Evolutionary conservation across 2,113 vertebrate species (phyloP).

Genomic region (Prinia subflava): DNA sequence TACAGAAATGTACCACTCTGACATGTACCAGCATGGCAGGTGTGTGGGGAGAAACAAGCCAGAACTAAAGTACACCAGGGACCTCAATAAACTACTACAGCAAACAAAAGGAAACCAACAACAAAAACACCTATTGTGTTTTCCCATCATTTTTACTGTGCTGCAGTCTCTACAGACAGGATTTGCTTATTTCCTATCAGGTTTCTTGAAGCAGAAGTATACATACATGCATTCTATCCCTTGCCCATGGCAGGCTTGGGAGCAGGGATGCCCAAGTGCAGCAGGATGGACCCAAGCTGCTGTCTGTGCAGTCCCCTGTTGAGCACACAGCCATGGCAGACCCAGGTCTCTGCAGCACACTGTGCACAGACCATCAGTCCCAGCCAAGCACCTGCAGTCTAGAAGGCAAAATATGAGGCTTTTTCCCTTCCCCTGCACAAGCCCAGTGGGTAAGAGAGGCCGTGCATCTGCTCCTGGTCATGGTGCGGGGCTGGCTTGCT

Average conservation of each 20-base stretch:
- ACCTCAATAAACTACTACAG: background rate
- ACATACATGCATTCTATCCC: rapidly evolving
- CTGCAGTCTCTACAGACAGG: background rate
- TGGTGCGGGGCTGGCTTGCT: background rate
- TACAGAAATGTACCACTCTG: background rate
- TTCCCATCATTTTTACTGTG: background rate
- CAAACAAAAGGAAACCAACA: background rate
- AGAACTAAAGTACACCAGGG: background rate
- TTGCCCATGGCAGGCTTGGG: background rate
- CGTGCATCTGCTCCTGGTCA: background rate
- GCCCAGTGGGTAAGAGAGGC: background rate
- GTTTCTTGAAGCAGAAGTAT: background rate
- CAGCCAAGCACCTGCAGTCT: background rate
- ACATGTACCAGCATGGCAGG: background rate
- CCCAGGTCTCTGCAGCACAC: rapidly evolving
- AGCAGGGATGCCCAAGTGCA: rapidly evolving
- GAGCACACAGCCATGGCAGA: background rate
- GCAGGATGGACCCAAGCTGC: background rate
- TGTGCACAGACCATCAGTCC: background rate
- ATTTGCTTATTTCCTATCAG: background rate
- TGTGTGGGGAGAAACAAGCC: background rate
- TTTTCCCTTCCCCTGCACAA: background rate
- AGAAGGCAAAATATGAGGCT: background rate
- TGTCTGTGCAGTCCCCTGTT: rapidly evolving
- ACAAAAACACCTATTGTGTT: rapidly evolving